Evolutionary conservation across 2,113 vertebrate genomes (phyloP).

Genomic region (Cyprinus carpio): DNA sequence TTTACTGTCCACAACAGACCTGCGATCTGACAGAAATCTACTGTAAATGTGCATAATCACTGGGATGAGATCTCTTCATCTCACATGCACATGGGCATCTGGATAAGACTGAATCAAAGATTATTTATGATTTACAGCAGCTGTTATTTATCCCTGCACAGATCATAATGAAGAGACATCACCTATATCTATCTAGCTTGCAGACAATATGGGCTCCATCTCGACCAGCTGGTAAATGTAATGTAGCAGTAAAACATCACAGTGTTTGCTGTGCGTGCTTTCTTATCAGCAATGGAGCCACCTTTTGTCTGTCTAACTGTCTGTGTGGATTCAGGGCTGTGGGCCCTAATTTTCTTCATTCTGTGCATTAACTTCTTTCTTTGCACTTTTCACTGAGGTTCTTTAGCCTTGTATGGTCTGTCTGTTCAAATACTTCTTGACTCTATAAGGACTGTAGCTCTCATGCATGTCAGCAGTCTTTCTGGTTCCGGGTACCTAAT

Average conservation of each 20-base stretch:
- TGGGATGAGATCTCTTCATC: neutral
- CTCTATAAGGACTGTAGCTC: neutral
- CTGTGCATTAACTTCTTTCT: neutral
- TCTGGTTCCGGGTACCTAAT: neutral
- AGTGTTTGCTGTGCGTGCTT: slow-evolving; percentile 58
- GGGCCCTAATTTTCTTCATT: neutral
- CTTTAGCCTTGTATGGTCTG: slow-evolving; percentile 29
- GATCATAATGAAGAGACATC: slow-evolving; percentile 52
- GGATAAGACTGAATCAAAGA: slow-evolving; percentile 13
- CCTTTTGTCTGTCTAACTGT: slow-evolving; percentile 46
- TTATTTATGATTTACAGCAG: slow-evolving; percentile 4
- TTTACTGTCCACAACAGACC: neutral
- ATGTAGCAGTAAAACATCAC: slow-evolving; percentile 58
- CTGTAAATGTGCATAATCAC: neutral
- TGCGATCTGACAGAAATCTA: neutral
- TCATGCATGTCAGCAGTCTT: neutral
- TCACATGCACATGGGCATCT: neutral
- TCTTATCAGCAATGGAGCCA: slow-evolving; percentile 64
- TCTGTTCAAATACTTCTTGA: slow-evolving; percentile 10
- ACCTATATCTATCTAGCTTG: slow-evolving; percentile 53
- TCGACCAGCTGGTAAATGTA: slow-evolving; percentile 50
- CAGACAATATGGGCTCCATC: slow-evolving; percentile 57
- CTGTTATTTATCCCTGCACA: slow-evolving; percentile 48
- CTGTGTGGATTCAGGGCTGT: slow-evolving; percentile 29
- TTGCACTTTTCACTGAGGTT: neutral